These are phyloP conservation scores for Brachyhypopomus gauderio DNA, from an alignment of 2,113 vertebrate genomes.

Conservation along the genomic window DNA sequence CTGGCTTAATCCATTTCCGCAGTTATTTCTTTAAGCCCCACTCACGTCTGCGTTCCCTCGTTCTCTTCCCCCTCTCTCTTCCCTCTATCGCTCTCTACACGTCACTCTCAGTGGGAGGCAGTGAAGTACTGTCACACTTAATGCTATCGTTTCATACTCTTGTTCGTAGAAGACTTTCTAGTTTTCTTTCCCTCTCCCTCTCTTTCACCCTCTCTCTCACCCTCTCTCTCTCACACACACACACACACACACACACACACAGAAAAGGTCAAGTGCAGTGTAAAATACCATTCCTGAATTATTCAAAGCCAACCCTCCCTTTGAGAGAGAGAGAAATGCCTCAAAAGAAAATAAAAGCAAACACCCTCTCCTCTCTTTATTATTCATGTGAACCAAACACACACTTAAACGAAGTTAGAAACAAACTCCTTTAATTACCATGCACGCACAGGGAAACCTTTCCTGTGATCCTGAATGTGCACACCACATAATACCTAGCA, in stretches of 20 bases:
- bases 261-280: slow-evolving; percentile 52
- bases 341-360: slow-evolving; percentile 33
- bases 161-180: neutral
- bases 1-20: slow-evolving; percentile 7
- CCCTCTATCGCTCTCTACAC: slow-evolving; percentile 5
- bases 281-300: slow-evolving; percentile 55
- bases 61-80: neutral
- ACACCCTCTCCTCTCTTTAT: neutral
- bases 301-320: slow-evolving; percentile 45
- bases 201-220: slow-evolving; percentile 5
- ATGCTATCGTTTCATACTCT: slow-evolving; percentile 13
- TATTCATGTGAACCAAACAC: slow-evolving; percentile 33
- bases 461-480: no score
- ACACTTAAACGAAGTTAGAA: slow-evolving; percentile 21
- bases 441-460: no score
- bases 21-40: slow-evolving; percentile 11
- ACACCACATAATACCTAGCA: no score
- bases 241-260: slow-evolving; percentile 35
- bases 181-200: neutral
- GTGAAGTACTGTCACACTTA: slow-evolving; percentile 19
- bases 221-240: slow-evolving; percentile 25
- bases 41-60: neutral
- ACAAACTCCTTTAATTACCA: slow-evolving; percentile 9
- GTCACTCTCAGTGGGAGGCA: slow-evolving; percentile 18
- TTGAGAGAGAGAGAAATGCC: slow-evolving; percentile 26